Evolutionary conservation across 2,797 vertebrate species (phyloP).

Genomic region (Megaceryle alcyon): DNA sequence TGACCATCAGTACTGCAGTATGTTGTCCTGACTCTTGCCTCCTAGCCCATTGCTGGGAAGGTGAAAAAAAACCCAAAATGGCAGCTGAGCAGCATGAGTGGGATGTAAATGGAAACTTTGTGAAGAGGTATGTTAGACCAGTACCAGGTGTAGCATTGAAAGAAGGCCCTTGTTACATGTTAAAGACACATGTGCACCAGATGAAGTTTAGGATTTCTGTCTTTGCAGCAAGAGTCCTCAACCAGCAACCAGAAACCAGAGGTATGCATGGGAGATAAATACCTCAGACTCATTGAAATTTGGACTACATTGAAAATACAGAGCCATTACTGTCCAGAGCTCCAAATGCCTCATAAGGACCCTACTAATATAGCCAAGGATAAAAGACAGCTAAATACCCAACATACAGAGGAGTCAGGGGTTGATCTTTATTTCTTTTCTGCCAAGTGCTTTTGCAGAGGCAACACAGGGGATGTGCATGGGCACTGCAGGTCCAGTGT

Average conservation of each 20-base stretch:
- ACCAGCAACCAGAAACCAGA: not conserved
- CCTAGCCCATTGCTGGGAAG: not conserved
- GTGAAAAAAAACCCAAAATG: not conserved
- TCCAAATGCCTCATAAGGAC: fast-evolving
- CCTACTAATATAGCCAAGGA: not conserved
- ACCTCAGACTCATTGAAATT: not conserved
- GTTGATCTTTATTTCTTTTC: not conserved
- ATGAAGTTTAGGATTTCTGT: not conserved
- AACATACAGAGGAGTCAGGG: not conserved
- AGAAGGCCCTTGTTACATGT: not conserved
- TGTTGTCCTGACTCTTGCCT: not conserved
- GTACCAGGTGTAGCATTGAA: fast-evolving
- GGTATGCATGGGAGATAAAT: not conserved
- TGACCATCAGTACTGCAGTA: not conserved
- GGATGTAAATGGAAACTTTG: not conserved
- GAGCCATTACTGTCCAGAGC: not conserved
- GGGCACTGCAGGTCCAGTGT: not conserved
- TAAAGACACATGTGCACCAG: not conserved
- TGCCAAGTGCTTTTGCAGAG: not conserved
- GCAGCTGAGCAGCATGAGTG: not conserved
- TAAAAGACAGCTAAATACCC: not conserved
- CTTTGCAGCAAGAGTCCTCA: not conserved
- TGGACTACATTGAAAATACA: not conserved
- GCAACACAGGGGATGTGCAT: not conserved
- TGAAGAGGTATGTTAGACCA: not conserved